These are phyloP conservation scores for Volucella bombylans DNA, from an alignment of 2,888 invertebrate species.

Conservation along the genomic window DNA sequence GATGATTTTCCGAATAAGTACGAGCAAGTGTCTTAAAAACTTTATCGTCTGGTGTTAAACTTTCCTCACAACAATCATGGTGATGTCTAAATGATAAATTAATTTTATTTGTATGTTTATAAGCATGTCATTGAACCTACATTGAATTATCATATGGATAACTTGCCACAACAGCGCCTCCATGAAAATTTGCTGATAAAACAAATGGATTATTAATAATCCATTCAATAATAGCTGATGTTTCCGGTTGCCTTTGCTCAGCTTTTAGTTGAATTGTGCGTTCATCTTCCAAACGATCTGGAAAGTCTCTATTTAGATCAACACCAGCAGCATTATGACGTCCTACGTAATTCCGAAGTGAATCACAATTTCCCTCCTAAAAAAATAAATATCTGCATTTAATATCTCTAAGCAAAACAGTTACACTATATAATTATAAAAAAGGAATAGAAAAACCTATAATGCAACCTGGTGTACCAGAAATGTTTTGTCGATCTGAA, in stretches of 20 bases:
- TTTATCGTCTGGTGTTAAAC: constrained; percentile 90
- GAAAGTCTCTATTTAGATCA: constrained; percentile 96
- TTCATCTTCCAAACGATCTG: constrained; percentile 90
- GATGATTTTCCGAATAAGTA: constrained; percentile 89
- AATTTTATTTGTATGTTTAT: constrained; percentile 16
- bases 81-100: constrained; percentile 80
- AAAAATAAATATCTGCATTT: constrained; percentile 76
- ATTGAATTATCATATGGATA: constrained; percentile 96
- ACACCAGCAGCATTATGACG: constrained; percentile 90
- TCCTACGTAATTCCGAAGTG: constrained; percentile 86
- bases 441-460: no score
- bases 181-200: constrained; percentile 96
- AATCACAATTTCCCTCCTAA: constrained; percentile 91
- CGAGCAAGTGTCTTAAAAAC: constrained; percentile 91
- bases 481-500: no score
- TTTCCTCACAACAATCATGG: constrained; percentile 88
- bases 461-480: no score
- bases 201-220: constrained; percentile 93
- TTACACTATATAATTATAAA: no score
- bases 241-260: constrained; percentile 91
- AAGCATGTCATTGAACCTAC: constrained; percentile 82
- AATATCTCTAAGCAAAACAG: background rate
- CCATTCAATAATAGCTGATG: constrained; percentile 94
- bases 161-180: constrained; percentile 98
- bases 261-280: constrained; percentile 79